Conservation (phyloP, 2,113 vertebrate genomes). For the Ivindomyrus marchei region DNA sequence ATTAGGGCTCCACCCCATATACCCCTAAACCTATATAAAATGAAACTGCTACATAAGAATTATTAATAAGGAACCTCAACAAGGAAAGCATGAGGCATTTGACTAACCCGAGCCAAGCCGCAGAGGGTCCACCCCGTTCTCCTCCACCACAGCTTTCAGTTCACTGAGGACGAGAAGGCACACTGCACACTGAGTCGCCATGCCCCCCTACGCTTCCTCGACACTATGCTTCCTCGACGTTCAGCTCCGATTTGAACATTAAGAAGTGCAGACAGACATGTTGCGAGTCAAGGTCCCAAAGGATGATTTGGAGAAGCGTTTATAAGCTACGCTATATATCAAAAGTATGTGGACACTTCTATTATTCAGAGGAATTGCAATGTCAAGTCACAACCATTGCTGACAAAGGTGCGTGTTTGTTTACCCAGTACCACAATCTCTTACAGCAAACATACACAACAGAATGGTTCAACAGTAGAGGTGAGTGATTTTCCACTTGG, state of each 20-base stretch:
- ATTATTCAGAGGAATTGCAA: background rate
- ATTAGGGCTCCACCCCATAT: background rate
- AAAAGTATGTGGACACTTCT: background rate
- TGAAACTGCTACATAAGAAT: background rate
- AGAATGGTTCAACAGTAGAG: background rate
- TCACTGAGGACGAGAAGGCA: conserved; percentile 43
- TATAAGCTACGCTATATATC: background rate
- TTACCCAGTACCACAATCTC: background rate
- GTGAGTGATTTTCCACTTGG: background rate
- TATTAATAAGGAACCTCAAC: background rate
- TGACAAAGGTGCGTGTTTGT: background rate
- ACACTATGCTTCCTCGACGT: background rate
- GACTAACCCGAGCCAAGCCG: conserved; percentile 34
- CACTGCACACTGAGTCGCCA: background rate
- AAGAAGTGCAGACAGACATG: background rate
- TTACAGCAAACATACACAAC: background rate
- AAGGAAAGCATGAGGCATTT: background rate
- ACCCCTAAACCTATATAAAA: background rate
- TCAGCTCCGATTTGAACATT: background rate
- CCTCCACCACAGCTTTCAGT: conserved; percentile 42
- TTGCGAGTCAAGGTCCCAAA: background rate
- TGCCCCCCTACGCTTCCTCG: background rate
- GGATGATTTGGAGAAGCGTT: background rate
- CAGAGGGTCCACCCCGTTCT: conserved; percentile 38
- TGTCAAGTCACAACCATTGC: background rate